These are phyloP conservation scores for Orchesella flavescens DNA, from an alignment of 2,888 invertebrate species.

Conservation along the genomic window DNA sequence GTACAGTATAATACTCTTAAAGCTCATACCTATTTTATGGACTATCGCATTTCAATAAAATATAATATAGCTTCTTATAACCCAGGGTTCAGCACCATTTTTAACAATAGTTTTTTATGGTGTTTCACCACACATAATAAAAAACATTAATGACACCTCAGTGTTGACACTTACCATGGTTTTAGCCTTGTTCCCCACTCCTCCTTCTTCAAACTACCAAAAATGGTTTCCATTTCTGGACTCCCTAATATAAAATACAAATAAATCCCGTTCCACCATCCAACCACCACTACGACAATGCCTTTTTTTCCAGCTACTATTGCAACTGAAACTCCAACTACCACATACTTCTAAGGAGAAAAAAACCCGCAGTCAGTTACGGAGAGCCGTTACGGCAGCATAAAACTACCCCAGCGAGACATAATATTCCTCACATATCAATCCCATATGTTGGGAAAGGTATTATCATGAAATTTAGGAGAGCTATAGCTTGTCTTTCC, in stretches of 20 bases:
- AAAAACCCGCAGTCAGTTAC: not conserved
- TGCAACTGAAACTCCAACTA: not conserved
- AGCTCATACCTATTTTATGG: too few relatives aligned
- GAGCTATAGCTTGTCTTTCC: constrained; percentile 15
- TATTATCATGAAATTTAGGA: constrained; percentile 52
- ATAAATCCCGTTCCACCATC: constrained; percentile 29
- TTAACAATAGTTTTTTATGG: constrained; percentile 50
- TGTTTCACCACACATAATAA: constrained; percentile 45
- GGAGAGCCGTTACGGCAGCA: not conserved
- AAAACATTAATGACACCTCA: constrained; percentile 56
- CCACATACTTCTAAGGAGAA: not conserved
- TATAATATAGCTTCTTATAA: too few relatives aligned
- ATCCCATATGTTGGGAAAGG: constrained; percentile 43
- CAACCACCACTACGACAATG: not conserved
- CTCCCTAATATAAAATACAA: constrained; percentile 11
- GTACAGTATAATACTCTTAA: not conserved
- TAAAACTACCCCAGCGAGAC: constrained; percentile 40
- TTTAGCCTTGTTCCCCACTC: constrained; percentile 25
- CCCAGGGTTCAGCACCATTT: not conserved
- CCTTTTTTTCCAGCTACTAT: not conserved
- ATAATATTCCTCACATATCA: constrained; percentile 50
- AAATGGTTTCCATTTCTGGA: constrained; percentile 19
- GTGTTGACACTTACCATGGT: constrained; percentile 46
- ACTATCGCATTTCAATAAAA: too few relatives aligned
- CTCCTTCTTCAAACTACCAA: constrained; percentile 29